phyloP scores from a whole-genome alignment of 2,888 invertebrate genomes.

The Platerodrilus igneus region DNA sequence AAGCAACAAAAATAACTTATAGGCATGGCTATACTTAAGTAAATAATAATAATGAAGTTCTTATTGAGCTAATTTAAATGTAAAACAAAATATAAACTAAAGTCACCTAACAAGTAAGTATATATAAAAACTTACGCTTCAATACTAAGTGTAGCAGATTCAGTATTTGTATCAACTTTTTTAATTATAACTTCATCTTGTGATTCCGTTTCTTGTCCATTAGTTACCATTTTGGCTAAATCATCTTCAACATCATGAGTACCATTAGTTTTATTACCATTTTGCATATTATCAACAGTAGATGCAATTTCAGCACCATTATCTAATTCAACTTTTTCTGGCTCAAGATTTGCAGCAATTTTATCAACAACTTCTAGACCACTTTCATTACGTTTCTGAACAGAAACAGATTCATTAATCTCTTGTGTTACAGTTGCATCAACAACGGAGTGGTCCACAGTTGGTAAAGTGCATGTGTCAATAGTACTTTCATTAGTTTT shows the following conservation, averaged over 20 bases:
- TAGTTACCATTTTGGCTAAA: constrained; percentile 17
- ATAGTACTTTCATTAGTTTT: too few species aligned
- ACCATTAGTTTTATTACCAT: constrained; percentile 36
- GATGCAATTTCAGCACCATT: not conserved
- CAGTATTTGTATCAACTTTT: constrained; percentile 51
- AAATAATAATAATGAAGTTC: too few species aligned
- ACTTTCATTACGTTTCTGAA: too few species aligned
- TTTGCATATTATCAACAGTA: constrained; percentile 8
- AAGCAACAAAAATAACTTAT: too few species aligned
- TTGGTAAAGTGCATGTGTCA: too few species aligned
- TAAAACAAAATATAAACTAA: not conserved
- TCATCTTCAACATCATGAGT: constrained; percentile 4
- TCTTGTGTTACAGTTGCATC: too few species aligned
- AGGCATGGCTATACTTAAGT: too few species aligned
- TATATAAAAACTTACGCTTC: constrained; percentile 45
- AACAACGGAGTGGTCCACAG: too few species aligned
- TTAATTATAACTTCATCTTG: constrained; percentile 53
- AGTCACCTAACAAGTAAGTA: too few species aligned
- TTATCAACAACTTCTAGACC: constrained; percentile 1
- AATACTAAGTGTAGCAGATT: constrained; percentile 50
- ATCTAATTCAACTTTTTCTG: constrained; percentile 5
- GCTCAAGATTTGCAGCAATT: not conserved
- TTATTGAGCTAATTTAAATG: too few species aligned
- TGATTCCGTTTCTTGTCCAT: constrained; percentile 16
- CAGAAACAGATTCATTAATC: too few species aligned